Percentiles rank a stretch among this genome's conserved stretches.
phyloP scores from a whole-genome alignment of 2,888 invertebrate genomes.

The Clunio marinus region DNA sequence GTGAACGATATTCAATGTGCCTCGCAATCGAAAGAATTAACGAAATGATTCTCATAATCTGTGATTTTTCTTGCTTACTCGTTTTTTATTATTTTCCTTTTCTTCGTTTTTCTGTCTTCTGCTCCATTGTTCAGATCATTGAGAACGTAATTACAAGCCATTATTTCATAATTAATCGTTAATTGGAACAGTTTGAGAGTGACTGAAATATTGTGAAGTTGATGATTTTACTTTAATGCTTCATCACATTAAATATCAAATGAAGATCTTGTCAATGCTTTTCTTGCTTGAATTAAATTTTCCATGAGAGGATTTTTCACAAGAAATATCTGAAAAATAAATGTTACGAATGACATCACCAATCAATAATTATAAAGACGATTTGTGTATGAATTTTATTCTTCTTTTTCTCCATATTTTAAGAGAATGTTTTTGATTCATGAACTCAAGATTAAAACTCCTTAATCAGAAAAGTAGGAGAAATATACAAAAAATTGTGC shows the following conservation, averaged over 20 bases:
- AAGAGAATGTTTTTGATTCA: background rate
- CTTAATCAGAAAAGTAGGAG: background rate
- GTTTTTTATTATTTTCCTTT: background rate
- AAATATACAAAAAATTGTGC: slow-evolving; percentile 7
- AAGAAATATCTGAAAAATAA: too few relatives aligned
- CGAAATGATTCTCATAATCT: slow-evolving; percentile 24
- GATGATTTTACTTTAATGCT: slow-evolving; percentile 2
- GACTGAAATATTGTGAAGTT: slow-evolving; percentile 13
- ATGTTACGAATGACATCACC: too few relatives aligned
- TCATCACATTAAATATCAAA: background rate
- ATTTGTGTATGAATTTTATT: too few relatives aligned
- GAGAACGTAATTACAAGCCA: slow-evolving; percentile 31
- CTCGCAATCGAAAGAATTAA: slow-evolving; percentile 1
- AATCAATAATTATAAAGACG: too few relatives aligned
- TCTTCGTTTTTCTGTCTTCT: background rate
- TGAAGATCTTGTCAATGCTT: background rate
- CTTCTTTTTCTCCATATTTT: too few relatives aligned
- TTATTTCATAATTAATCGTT: slow-evolving; percentile 37
- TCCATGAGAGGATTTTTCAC: too few relatives aligned
- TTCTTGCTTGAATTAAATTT: too few relatives aligned
- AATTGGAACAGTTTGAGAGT: slow-evolving; percentile 24
- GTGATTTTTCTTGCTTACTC: slow-evolving; percentile 21
- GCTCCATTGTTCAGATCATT: slow-evolving; percentile 3
- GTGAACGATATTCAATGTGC: background rate
- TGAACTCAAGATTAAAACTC: background rate